phyloP scores from a whole-genome alignment of 2,797 vertebrate genomes.

The Artibeus jamaicensis region DNA sequence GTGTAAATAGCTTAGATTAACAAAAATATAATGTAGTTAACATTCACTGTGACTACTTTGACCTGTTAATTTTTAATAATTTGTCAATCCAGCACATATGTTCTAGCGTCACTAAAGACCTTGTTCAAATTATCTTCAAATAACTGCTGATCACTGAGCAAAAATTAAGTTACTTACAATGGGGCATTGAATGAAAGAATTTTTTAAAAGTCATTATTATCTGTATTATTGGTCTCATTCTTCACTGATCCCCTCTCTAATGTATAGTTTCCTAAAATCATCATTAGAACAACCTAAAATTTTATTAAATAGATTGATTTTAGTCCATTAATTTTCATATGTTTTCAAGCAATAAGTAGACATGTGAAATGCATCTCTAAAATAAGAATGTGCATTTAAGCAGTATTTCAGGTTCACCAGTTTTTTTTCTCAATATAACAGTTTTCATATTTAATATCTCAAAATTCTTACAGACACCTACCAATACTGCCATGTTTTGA shows the following conservation, averaged over 20 bases:
- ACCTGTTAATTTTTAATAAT: constrained; percentile 4
- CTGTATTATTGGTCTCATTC: background rate
- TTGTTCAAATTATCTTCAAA: background rate
- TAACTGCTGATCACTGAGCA: background rate
- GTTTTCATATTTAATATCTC: background rate
- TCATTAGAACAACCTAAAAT: background rate
- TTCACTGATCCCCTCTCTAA: background rate
- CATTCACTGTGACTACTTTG: background rate
- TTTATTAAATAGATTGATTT: background rate
- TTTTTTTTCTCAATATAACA: background rate
- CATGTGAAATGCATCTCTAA: background rate
- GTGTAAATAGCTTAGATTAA: background rate
- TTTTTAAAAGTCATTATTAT: background rate
- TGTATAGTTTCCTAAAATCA: background rate
- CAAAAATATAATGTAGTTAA: background rate
- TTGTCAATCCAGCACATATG: background rate
- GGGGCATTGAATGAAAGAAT: background rate
- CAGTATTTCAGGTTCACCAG: background rate
- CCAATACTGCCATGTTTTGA: background rate
- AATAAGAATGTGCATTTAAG: background rate
- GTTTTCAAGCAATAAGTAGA: background rate
- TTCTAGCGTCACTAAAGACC: background rate
- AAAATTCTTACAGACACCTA: background rate
- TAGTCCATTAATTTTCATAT: background rate
- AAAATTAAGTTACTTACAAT: background rate